phyloP scores from a whole-genome alignment of 2,797 vertebrate species.

The Xiphorhynchus erythropygius region DNA sequence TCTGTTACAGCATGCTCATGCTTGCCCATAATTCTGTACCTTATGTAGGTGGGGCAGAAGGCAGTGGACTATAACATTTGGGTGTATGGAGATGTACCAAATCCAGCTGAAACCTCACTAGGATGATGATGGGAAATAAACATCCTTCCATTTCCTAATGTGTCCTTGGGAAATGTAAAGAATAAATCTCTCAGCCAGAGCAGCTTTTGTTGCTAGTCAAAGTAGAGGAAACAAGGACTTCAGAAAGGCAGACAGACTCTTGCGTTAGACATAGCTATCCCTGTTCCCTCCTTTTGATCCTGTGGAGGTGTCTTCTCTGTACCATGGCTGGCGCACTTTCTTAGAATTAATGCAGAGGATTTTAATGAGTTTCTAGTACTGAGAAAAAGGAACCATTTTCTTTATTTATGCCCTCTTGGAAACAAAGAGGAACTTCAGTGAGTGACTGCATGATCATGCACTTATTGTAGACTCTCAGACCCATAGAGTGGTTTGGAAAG shows the following conservation, averaged over 20 bases:
- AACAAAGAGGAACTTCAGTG: background rate
- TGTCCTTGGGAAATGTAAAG: background rate
- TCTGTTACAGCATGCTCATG: background rate
- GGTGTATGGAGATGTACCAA: background rate
- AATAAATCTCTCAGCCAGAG: background rate
- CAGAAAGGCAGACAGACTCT: too few relatives aligned
- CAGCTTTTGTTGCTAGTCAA: background rate
- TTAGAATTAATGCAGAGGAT: background rate
- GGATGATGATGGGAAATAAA: background rate
- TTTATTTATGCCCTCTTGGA: background rate
- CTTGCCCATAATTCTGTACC: background rate
- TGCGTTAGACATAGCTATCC: background rate
- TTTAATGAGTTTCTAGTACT: background rate
- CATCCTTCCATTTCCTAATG: background rate
- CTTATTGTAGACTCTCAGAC: background rate
- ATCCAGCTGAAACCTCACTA: background rate
- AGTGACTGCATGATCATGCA: background rate
- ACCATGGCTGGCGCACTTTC: background rate
- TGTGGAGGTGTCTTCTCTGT: background rate
- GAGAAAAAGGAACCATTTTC: background rate
- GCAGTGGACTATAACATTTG: background rate
- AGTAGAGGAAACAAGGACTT: background rate
- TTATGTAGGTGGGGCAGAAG: fast-evolving
- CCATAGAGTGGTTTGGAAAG: background rate
- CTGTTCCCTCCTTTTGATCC: background rate